Base-by-base conservation (phyloP, 2,113 vertebrate species). In the Embiotoca jacksoni region DNA sequence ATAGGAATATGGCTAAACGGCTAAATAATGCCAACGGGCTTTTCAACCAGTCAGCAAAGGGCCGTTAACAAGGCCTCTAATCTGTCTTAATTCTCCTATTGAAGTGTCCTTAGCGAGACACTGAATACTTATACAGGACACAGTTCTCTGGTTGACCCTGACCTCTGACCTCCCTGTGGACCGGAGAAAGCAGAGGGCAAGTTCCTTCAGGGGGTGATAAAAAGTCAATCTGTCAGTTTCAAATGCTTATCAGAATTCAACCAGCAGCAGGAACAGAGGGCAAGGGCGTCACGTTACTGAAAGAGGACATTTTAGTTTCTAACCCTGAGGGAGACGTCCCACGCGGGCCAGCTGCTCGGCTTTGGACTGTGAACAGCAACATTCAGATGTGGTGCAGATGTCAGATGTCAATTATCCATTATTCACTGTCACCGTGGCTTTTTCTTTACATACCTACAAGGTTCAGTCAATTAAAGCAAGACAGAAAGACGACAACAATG, bases 261-360 rank as follows among this genome's bases (percentile, higher is more conserved):
- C 41, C 15, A 15, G 67, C 23, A 59, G 47, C 60, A 60, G 59
- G 53, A 41, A 11, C 63, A 80, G 62, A 75, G 56, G 50, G 66
- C 33, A 53, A 59, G 5, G 63, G 89, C 72, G 70, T 92, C 87
- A 9, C 14, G 58, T 92, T 90, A 87, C 91, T 58, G 4, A 70
- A 33, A 70, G 32, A 58, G 33, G 52, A 32, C 47, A 59, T 37
- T 72, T 81, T 2, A 55, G 52, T 57, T 33, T 39, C 32, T 60
- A 39, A 58, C 61, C 81, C 84, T 46, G 23, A 74, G 60, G 88
- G 81, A 68, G 33, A 62, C 1, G 3, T 31, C n/a, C 14, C 67
- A 57, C 74, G 32, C 52, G 5, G 77, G 72, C 83, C 84, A 86
- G 86, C 62, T 87, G 88, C 74, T 84, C 68, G n/a, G 54, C 56